Evolutionary conservation across 2,888 invertebrate species (phyloP).

Genomic region (Cynaeus angustus): DNA sequence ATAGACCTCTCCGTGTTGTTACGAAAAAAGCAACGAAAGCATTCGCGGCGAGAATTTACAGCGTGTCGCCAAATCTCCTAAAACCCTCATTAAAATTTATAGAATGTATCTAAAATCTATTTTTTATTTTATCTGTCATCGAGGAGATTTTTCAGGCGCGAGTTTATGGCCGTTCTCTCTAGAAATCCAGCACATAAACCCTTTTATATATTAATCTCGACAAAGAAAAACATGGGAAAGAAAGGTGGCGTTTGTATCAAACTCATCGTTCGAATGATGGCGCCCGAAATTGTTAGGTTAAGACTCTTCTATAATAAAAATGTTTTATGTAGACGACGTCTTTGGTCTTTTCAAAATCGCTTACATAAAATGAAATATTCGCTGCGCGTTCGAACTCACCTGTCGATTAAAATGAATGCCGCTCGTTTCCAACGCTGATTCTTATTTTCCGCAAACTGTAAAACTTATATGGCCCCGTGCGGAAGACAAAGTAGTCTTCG

Average conservation of each 20-base stretch:
- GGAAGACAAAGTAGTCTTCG: slow-evolving; percentile 26
- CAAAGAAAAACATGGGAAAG: not conserved
- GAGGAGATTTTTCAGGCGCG: slow-evolving; percentile 7
- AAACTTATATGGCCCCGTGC: slow-evolving; percentile 31
- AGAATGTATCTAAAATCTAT: slow-evolving; percentile 25
- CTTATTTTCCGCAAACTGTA: slow-evolving; percentile 12
- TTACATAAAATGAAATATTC: slow-evolving; percentile 32
- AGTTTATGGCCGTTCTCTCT: slow-evolving; percentile 10
- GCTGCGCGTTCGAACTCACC: slow-evolving; percentile 10
- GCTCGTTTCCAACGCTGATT: slow-evolving; percentile 13
- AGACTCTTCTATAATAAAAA: slow-evolving; percentile 11
- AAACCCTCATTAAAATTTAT: slow-evolving; percentile 35
- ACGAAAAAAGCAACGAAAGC: not conserved
- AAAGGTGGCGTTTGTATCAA: not conserved
- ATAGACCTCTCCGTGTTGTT: not conserved
- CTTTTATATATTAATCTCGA: slow-evolving; percentile 17
- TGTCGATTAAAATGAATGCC: slow-evolving; percentile 40
- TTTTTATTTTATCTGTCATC: slow-evolving; percentile 32
- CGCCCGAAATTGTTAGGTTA: not conserved
- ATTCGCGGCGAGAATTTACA: slow-evolving; percentile 10
- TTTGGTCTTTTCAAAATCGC: slow-evolving; percentile 28
- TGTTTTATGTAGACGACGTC: slow-evolving; percentile 27
- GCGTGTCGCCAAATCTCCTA: not conserved
- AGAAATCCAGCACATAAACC: slow-evolving; percentile 1
- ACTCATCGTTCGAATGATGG: slow-evolving; percentile 17